Evolutionary conservation across 1,140 invertebrate genomes (phyloP), one percentile per base, ranked within the genome.

Genomic region (Arctopsyche grandis): DNA sequence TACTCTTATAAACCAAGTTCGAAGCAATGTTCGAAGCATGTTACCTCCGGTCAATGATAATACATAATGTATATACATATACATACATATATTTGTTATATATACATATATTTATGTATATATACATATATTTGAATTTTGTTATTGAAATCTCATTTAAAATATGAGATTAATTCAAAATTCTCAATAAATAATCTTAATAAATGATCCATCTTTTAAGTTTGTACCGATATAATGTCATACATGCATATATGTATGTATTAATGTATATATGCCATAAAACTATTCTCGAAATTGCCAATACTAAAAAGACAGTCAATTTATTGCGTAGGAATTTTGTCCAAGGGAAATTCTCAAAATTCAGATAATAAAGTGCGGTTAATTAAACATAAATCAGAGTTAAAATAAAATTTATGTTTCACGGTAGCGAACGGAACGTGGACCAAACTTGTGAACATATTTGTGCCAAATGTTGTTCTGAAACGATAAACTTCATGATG

Each of bases 381-480:
- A 60, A 60, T 60, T 60, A 21, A 60, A 60, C 56, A 60, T 60
- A 60, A 60, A 60, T 60, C 56, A 60, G 56, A 9, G 56, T 60
- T 60, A 60, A 60, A 60, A 60, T 60, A 60, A 60, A 60, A 60
- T 60, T 60, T 60, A 60, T 60, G 21, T 60, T 16, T 60, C 16
- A 38, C 29, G 29, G 14, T 60, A 21, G 16, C 56, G 56, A 16
- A 10, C 56, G 21, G 21, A 60, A 9, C 21, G 21, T 60, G n/a
- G 56, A 60, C 56, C 56, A 60, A 60, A 60, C 56, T 19, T 60
- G 21, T 19, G 21, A 60, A 60, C 48, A 52, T 52, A 52, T 52
- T 52, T 52, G 48, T 52, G 48, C 48, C 48, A 52, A 52, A 52
- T 52, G 29, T 38, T 38, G 29, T 38, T 1, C 29, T 7, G 29